Percentiles rank a stretch among this genome's conserved stretches.
Conservation (phyloP, 2,113 vertebrate genomes). For the Micromys minutus region DNA sequence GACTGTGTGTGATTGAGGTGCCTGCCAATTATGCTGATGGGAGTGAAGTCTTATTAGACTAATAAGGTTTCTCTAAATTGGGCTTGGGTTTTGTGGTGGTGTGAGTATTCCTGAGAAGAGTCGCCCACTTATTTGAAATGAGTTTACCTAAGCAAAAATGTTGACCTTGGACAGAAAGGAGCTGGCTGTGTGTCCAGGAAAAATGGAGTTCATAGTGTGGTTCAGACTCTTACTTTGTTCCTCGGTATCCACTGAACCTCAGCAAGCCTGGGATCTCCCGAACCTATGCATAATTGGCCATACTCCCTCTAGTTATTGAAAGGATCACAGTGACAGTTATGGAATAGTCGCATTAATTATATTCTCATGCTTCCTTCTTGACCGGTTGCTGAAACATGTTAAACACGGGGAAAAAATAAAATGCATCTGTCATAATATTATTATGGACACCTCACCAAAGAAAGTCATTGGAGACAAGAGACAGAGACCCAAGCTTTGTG, state of each 20-base stretch:
- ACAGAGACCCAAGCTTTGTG: neutral
- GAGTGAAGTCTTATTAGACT: constrained; percentile 77
- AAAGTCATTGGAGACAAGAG: neutral
- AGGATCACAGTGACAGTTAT: neutral
- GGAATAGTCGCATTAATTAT: neutral
- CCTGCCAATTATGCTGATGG: constrained; percentile 74
- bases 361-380: neutral
- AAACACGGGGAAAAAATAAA: neutral
- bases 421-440: neutral
- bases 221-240: neutral
- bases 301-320: neutral
- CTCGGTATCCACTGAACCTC: neutral
- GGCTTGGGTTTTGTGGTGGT: constrained; percentile 43
- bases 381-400: neutral
- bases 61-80: constrained; percentile 77
- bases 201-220: neutral
- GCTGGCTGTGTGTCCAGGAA: neutral
- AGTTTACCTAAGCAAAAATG: constrained; percentile 55
- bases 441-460: neutral
- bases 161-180: neutral
- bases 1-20: constrained; percentile 33
- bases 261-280: neutral
- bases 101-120: constrained; percentile 28
- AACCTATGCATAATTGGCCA: neutral
- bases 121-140: constrained; percentile 34